Base-by-base conservation (phyloP, 1,140 invertebrate species). In the Platyscapa corneri region DNA sequence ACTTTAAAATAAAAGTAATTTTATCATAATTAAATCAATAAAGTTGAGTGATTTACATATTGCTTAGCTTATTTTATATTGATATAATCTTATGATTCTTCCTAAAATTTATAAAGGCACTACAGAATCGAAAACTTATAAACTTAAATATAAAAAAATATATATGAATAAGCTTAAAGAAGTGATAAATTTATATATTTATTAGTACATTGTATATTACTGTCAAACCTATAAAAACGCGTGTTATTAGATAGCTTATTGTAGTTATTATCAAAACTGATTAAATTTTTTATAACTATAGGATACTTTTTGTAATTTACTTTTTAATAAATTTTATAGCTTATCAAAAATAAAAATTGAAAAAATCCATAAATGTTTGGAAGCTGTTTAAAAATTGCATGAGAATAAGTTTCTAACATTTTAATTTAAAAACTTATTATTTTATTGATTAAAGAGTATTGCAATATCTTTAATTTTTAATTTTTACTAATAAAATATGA, bases 161-260 rank as follows among this genome's bases (percentile, higher is more conserved):
- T 76, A n/a, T 60, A 72, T 49, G 32, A 14, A 56, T 53, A 56
- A 42, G 16, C 56, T 49, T 76, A 14, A 76, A 76, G 8, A 37
- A 60, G 16, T 75, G 53, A 75, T 75, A 64, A 42, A 12, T 7
- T 75, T 60, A 74, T 60, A 60, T n/a, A 42, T 65, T 37, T 23
- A 72, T 23, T 42, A n/a, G 34, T 74, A 56, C 30, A n/a, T n/a
- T 75, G 3, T 64, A 64, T 83, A 83, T 49, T 39, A 83, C 42
- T 74, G 74, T 39, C 30, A 39, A 53, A 2, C 32, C 23, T 46
- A 72, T 81, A 30, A 42, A 53, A 82, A 46, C 10, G 32, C 42
- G 42, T 65, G 65, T 82, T 34, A n/a, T 72, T 72, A 67, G 27
- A 30, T 30, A 78, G 39, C 18, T 27, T 74, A 53, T 18, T 60